Base-by-base conservation (phyloP, 35 echinoderm and acorn worm genomes). In the Heliocidaris tuberculata region DNA sequence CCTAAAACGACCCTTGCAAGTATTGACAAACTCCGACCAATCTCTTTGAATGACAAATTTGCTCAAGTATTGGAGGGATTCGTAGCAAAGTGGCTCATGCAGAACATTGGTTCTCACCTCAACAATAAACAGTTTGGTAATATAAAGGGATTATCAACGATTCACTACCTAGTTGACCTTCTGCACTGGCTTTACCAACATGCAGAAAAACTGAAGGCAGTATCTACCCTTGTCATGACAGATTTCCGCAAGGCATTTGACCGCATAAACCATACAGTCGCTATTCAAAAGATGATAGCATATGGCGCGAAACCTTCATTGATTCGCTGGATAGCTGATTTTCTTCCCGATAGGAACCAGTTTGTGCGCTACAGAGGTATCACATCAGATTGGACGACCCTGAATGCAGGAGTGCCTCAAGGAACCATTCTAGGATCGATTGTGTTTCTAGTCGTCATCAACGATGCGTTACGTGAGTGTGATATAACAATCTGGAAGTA, bases 351-450 rank as follows among this genome's bases (percentile, higher is more conserved):
- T 13, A 65, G 93, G 48, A 49, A 60, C 24, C 94, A 96, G 48
- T 96, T 94, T 88, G 95, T 96, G 4, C 94, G 85, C 27, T 96
- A 88, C 17, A 94, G 88, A 31, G 86, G 94, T 48, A 32, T 48
- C 47, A 85, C 52, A 35, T 96, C 95, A 13, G 95, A 96, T 15
- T 96, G 31, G 85, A 42, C 47, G 31, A 29, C 49, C 17, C 91
- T 97, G 17, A 95, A 89, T 86, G 96, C 88, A 32, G 96, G 35
- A 31, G 24, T 97, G 32, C 96, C 96, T 60, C 94, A 97, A 48
- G 96, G 94, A 19, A 95, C 94, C 93, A 97, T 94, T 47, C 70
- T 97, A n/a, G 96, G 96, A n/a, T 94, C 96, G 8, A 52, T 97
- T 60, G 91, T 90, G 52, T 97, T 97, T 32, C 94, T 95, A 30